phyloP scores from a whole-genome alignment of 2,888 invertebrate species.

The Allophyes oxyacanthae region DNA sequence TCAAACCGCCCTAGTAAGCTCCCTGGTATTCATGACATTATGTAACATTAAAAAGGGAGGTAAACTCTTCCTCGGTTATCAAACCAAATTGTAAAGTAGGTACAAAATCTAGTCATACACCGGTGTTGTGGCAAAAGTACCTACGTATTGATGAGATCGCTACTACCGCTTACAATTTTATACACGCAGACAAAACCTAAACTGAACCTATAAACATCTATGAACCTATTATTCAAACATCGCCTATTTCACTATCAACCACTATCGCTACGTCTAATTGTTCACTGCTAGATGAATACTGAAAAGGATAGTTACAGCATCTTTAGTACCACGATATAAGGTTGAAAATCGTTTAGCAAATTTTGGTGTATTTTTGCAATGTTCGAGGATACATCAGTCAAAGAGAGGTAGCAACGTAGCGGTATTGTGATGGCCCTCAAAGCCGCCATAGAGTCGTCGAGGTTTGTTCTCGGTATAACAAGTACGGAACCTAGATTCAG shows the following conservation, averaged over 20 bases:
- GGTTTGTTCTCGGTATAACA: slow-evolving; percentile 52
- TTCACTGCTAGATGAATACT: slow-evolving; percentile 62
- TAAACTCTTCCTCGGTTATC: no score
- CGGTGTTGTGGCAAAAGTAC: background rate
- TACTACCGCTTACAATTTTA: slow-evolving; percentile 24
- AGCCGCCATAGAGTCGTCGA: slow-evolving; percentile 54
- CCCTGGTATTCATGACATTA: no score
- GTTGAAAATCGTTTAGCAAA: slow-evolving; percentile 34
- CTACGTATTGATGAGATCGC: slow-evolving; percentile 6
- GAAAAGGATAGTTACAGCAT: slow-evolving; percentile 48
- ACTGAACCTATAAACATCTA: background rate
- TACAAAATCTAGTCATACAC: no score
- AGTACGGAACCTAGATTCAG: slow-evolving; percentile 54
- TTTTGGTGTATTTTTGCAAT: slow-evolving; percentile 46
- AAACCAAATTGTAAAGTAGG: no score
- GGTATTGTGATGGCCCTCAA: slow-evolving; percentile 70
- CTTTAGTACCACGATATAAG: slow-evolving; percentile 10
- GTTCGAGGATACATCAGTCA: slow-evolving; percentile 56
- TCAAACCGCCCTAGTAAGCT: no score
- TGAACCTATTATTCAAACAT: slow-evolving; percentile 16
- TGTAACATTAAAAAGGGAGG: no score
- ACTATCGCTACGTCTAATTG: slow-evolving; percentile 55
- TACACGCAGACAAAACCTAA: slow-evolving; percentile 9
- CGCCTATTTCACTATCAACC: slow-evolving; percentile 55
- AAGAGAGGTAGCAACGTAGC: slow-evolving; percentile 54